Base-by-base conservation (phyloP, 1,140 invertebrate species). In the Aphelenchoides besseyi region DNA sequence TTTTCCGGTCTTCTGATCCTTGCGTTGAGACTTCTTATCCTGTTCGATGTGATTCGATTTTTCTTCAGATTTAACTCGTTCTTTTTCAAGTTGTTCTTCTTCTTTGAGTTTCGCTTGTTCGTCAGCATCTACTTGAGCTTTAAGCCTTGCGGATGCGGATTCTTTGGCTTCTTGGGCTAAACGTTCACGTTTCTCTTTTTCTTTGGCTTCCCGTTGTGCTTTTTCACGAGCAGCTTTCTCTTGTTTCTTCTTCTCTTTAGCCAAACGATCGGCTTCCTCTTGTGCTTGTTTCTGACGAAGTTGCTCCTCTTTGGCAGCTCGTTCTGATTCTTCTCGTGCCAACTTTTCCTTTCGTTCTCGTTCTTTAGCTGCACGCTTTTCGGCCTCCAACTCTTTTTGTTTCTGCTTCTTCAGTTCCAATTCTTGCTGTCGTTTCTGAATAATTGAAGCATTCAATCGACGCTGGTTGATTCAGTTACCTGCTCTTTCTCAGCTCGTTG, bases 1-100 rank as follows among this genome's bases (percentile, higher is more conserved):
- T n/a, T n/a, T 59, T 59, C 23, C 55, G 18, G 55, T 23, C 55
- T 59, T 59, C 18, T 59, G 5, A 8, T 59, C 55, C 55, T 59
- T 59, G 55, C 5, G 55, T 59, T 33, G 18, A 59, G 55, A 5
- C 55, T 59, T 59, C 5, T 59, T 59, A 12, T 59, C 55, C 23
- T 59, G 5, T 29, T 5, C 5, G 55, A 48, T 48, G 23, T 23
- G 41, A 23, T 12, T 23, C 12, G 41, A n/a, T n/a, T n/a, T 23
- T 59, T 59, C 55, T 8, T 5, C 26, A 8, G 5, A 23, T 59
- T 59, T 23, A 23, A 23, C 55, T 59, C 23, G 5, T 33, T 59
- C 5, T 5, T 23, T 5, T 33, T 59, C 23, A 28, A 5, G 55
- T 59, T 59, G 5, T 33, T 5, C 55, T 8, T 59, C 55, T 28